Conservation (phyloP, 2,797 vertebrate species). For the Gallinago solitaria region DNA sequence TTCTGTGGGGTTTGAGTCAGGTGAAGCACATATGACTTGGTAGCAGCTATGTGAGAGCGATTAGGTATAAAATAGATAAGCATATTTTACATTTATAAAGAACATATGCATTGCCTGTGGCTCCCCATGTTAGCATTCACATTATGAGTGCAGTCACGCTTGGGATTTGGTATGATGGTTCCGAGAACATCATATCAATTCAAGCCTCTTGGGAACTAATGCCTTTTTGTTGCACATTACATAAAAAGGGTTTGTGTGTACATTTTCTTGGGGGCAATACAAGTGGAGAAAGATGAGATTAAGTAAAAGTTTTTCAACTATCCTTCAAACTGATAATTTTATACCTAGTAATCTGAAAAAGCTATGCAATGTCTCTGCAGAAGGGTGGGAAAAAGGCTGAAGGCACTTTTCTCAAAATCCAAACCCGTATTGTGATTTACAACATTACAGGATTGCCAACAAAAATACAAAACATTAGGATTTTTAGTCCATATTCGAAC, state of each 20-base stretch:
- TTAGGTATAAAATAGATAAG: neutral
- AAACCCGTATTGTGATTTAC: conserved; percentile 5
- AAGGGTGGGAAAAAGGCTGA: conserved; percentile 4
- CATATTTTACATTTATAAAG: neutral
- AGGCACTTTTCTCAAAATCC: conserved; percentile 14
- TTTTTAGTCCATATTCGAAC: conserved; percentile 13
- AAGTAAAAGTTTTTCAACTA: neutral
- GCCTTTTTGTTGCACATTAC: neutral
- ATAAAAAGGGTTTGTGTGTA: neutral
- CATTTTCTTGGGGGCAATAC: neutral
- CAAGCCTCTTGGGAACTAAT: neutral
- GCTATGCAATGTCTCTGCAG: neutral
- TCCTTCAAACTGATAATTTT: neutral
- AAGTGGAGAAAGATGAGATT: neutral
- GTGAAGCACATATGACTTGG: neutral
- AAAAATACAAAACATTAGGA: neutral
- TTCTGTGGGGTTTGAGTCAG: neutral
- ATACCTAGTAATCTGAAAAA: neutral
- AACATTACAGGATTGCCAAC: neutral
- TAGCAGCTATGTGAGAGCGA: neutral
- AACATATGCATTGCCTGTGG: neutral
- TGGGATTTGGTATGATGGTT: neutral
- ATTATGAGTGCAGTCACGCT: neutral
- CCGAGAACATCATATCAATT: neutral
- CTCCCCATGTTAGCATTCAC: neutral